Percentiles rank a stretch among this genome's conserved stretches.
phyloP scores from a whole-genome alignment of 2,797 vertebrate genomes.

The Malacoraja senta region DNA sequence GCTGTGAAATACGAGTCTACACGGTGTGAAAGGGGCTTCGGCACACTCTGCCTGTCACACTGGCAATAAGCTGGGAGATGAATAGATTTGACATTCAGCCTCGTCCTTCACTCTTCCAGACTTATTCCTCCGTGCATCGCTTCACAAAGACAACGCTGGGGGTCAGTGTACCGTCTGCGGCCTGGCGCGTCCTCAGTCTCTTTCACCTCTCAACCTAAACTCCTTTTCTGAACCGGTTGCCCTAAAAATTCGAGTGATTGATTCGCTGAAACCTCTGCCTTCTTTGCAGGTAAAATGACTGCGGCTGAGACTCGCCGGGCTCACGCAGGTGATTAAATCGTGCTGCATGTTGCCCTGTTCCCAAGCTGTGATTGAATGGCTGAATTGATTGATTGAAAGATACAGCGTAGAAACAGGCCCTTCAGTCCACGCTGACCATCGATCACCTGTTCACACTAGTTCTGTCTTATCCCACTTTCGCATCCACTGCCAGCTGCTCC shows the following conservation, averaged over 20 bases:
- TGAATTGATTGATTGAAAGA: too few species aligned
- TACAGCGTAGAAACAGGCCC: too few species aligned
- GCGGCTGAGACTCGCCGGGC: neutral
- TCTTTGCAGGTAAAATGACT: neutral
- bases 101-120: neutral
- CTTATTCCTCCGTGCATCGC: neutral
- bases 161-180: neutral
- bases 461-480: too few species aligned
- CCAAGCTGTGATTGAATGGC: too few species aligned
- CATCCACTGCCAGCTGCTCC: too few species aligned
- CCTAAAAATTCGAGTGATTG: neutral
- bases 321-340: too few species aligned
- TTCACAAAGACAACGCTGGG: neutral
- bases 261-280: neutral
- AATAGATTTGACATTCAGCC: conserved; percentile 27
- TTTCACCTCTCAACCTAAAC: neutral
- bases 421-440: too few species aligned
- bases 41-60: neutral
- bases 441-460: too few species aligned
- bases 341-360: too few species aligned
- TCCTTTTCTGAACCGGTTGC: neutral
- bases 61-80: neutral
- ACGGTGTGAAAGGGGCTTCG: neutral
- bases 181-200: neutral
- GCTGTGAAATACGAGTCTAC: neutral